phyloP scores from a whole-genome alignment of 1,140 invertebrate genomes.

The Neodiprion lecontei region DNA sequence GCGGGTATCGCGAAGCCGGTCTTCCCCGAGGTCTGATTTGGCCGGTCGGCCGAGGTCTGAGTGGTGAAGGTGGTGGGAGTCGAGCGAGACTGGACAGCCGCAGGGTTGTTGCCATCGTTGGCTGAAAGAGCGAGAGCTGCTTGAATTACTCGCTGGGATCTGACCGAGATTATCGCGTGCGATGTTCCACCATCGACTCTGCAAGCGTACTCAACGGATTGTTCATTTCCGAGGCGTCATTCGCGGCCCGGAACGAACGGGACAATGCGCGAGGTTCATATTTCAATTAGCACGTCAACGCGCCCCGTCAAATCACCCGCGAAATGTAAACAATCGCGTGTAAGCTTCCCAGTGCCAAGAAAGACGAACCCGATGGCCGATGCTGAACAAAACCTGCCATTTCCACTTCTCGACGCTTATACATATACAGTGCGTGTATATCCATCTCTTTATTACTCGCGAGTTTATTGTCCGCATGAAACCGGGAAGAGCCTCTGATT shows the following conservation, averaged over 20 bases:
- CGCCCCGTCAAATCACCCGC: constrained; percentile 9
- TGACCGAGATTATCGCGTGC: too few relatives aligned
- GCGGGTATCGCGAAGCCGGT: constrained; percentile 70
- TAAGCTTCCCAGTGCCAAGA: too few relatives aligned
- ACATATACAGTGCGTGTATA: background rate
- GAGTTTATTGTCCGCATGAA: too few relatives aligned
- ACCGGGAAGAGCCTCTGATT: too few relatives aligned
- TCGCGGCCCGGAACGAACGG: background rate
- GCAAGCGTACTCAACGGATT: too few relatives aligned
- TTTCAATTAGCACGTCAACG: constrained; percentile 28
- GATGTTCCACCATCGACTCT: too few relatives aligned
- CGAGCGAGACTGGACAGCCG: constrained; percentile 55
- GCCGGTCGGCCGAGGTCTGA: constrained; percentile 59
- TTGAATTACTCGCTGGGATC: background rate
- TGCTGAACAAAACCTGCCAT: too few relatives aligned
- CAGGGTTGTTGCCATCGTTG: constrained; percentile 60
- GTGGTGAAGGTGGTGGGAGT: constrained; percentile 49
- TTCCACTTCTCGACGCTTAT: constrained; percentile 20
- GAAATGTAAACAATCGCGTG: background rate
- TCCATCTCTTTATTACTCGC: too few relatives aligned
- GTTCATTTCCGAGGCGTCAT: too few relatives aligned
- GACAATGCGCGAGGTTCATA: constrained; percentile 22
- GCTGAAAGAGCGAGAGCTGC: constrained; percentile 47
- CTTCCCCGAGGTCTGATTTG: constrained; percentile 55
- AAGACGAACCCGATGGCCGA: too few relatives aligned